Evolutionary conservation across 2,113 vertebrate species (phyloP).

Genomic region (Trinectes maculatus): DNA sequence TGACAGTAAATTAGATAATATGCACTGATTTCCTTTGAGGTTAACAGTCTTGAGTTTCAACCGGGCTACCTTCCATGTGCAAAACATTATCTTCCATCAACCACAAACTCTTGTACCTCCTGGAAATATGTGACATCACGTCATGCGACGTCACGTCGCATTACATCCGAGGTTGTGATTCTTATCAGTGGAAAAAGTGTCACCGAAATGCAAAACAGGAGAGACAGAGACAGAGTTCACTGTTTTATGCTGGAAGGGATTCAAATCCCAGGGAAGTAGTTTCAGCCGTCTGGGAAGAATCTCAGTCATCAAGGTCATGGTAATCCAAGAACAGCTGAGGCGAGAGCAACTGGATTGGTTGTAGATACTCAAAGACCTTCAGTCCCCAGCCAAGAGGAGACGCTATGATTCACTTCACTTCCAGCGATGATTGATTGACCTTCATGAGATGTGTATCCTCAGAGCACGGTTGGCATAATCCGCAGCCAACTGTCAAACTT

Average conservation of each 20-base stretch:
- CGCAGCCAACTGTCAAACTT: slow-evolving; percentile 52
- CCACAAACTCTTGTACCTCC: background rate
- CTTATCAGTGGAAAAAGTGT: background rate
- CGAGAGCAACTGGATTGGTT: background rate
- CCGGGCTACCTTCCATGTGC: background rate
- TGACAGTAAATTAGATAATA: background rate
- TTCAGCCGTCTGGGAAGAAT: background rate
- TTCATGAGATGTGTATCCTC: slow-evolving; percentile 36
- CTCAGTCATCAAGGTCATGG: background rate
- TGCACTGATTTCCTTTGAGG: background rate
- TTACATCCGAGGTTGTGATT: background rate
- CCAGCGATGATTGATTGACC: slow-evolving; percentile 30
- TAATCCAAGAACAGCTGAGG: background rate
- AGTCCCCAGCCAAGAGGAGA: background rate
- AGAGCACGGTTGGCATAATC: slow-evolving; percentile 41
- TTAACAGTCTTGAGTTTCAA: background rate
- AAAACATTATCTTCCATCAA: background rate
- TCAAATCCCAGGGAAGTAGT: slow-evolving; percentile 22
- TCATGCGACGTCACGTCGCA: background rate
- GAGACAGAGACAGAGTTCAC: background rate
- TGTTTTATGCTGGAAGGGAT: background rate
- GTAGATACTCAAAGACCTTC: background rate
- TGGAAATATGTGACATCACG: background rate
- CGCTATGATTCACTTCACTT: background rate
- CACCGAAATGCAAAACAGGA: background rate